Evolutionary conservation across 1,140 invertebrate genomes (phyloP).

Genomic region (Trichoplusia ni): DNA sequence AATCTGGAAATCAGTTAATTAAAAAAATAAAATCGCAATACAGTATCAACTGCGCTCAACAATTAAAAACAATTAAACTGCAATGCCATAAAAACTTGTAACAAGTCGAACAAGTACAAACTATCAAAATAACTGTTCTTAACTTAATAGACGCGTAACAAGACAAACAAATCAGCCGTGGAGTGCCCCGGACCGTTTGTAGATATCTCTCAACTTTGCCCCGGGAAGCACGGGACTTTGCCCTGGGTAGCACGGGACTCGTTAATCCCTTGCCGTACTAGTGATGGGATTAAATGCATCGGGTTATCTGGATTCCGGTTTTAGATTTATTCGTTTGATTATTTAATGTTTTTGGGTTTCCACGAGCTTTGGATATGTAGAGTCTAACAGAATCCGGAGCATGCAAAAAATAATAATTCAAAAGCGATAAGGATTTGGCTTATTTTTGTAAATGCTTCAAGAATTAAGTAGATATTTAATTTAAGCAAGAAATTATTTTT

Average conservation of each 20-base stretch:
- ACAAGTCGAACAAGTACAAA: conserved; percentile 26
- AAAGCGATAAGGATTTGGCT: too few relatives aligned
- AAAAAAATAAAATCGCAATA: too few relatives aligned
- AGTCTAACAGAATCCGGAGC: too few relatives aligned
- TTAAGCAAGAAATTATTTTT: too few relatives aligned
- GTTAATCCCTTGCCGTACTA: conserved; percentile 30
- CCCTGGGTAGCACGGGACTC: conserved; percentile 28
- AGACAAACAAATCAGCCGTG: conserved; percentile 31
- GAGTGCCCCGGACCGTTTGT: conserved; percentile 24
- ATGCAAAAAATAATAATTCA: too few relatives aligned
- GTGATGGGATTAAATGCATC: conserved; percentile 13
- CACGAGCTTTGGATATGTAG: too few relatives aligned
- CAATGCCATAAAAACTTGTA: too few relatives aligned
- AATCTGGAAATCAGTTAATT: too few relatives aligned
- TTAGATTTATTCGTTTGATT: not conserved
- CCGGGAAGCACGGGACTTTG: conserved; percentile 27
- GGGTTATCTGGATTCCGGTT: not conserved
- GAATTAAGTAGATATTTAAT: too few relatives aligned
- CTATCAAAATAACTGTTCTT: conserved; percentile 28
- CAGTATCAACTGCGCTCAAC: too few relatives aligned
- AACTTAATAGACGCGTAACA: conserved; percentile 35
- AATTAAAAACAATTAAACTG: too few relatives aligned
- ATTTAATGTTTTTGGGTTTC: not conserved
- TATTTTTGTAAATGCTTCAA: too few relatives aligned
- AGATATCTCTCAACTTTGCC: conserved; percentile 31